phyloP scores from a whole-genome alignment of 2,888 invertebrate species.

The Drosophila falleni region DNA sequence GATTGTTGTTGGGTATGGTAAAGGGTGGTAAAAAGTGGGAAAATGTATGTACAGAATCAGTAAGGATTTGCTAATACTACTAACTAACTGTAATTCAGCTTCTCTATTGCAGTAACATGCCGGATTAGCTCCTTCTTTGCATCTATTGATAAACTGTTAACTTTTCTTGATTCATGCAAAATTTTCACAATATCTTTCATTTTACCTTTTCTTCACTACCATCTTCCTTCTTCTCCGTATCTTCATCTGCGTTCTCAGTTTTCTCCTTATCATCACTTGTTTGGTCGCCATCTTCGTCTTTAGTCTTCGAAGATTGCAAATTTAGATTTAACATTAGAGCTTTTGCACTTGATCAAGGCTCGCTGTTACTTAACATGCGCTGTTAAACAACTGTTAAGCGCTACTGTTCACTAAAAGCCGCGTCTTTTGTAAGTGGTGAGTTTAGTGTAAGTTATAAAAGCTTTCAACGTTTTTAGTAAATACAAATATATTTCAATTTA shows the following conservation, averaged over 20 bases:
- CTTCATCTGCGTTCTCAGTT: constrained; percentile 30
- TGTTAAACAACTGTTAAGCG: constrained; percentile 40
- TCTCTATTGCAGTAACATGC: constrained; percentile 53
- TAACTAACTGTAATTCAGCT: constrained; percentile 19
- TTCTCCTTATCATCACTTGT: constrained; percentile 47
- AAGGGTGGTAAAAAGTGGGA: constrained; percentile 24
- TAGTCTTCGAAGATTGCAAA: constrained; percentile 47
- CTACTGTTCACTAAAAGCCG: background rate
- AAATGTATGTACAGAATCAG: constrained; percentile 54
- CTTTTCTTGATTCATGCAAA: constrained; percentile 44
- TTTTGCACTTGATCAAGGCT: constrained; percentile 2
- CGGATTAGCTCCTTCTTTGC: constrained; percentile 41
- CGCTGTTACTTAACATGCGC: constrained; percentile 47
- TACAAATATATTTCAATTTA: constrained; percentile 75
- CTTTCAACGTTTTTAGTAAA: constrained; percentile 63
- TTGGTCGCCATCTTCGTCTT: constrained; percentile 47
- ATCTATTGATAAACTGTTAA: constrained; percentile 49
- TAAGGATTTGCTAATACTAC: constrained; percentile 20
- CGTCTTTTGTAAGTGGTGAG: constrained; percentile 11
- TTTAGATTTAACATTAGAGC: constrained; percentile 15
- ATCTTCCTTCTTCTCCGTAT: constrained; percentile 42
- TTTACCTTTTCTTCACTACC: constrained; percentile 68
- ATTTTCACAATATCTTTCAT: background rate
- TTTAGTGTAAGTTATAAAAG: constrained; percentile 55
- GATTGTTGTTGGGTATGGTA: constrained; percentile 7